These are phyloP conservation scores for Ips nitidus DNA, from an alignment of 1,140 invertebrate genomes.

Conservation along the genomic window DNA sequence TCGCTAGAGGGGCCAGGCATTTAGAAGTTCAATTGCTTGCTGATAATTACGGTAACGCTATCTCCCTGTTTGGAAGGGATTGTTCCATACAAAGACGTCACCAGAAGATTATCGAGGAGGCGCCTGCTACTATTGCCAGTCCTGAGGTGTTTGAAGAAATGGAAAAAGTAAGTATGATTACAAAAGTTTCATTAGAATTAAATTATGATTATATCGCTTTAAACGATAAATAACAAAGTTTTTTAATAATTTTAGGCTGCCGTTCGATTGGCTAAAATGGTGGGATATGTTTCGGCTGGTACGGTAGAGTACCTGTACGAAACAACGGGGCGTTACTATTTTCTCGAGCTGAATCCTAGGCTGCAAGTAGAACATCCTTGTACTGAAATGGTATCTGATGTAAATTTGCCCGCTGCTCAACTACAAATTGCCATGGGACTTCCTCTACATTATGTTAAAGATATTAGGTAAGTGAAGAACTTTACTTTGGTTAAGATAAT, in stretches of 20 bases:
- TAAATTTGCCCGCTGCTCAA: slow-evolving; percentile 97
- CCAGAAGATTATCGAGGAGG: slow-evolving; percentile 99
- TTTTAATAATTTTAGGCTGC: slow-evolving; percentile 68
- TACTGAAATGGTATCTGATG: slow-evolving; percentile 99
- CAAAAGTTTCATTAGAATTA: neutral
- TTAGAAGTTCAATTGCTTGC: slow-evolving; percentile 97
- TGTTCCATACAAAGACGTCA: slow-evolving; percentile 98
- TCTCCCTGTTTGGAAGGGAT: slow-evolving; percentile 97
- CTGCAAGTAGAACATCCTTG: slow-evolving; percentile 99
- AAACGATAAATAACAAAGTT: neutral
- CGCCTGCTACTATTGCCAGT: slow-evolving; percentile 91
- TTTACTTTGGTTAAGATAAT: neutral
- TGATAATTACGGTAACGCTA: slow-evolving; percentile 98
- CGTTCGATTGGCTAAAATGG: slow-evolving; percentile 97
- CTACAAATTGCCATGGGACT: slow-evolving; percentile 99
- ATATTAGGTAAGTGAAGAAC: slow-evolving; percentile 62
- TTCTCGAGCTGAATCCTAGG: slow-evolving; percentile 96
- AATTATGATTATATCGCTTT: neutral
- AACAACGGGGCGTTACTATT: slow-evolving; percentile 85
- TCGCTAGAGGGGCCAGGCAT: slow-evolving; percentile 94
- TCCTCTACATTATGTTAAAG: slow-evolving; percentile 94
- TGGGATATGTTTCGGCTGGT: slow-evolving; percentile 97
- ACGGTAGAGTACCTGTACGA: slow-evolving; percentile 99
- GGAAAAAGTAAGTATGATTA: slow-evolving; percentile 76
- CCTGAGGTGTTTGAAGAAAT: slow-evolving; percentile 93